Conservation (phyloP, 2,113 vertebrate species). For the Cyprinus carpio region DNA sequence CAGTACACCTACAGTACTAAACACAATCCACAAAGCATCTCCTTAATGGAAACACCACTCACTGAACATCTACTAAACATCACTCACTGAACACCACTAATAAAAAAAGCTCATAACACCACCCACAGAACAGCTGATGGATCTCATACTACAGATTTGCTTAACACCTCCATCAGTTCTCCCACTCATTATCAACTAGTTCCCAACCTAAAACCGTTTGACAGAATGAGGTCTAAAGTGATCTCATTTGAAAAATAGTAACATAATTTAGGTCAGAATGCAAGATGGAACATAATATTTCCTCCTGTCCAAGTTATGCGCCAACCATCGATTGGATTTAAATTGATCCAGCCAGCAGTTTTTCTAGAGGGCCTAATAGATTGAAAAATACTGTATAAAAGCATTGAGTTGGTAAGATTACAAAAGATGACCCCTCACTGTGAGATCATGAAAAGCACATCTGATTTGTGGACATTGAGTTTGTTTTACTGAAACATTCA, state of each 20-base stretch:
- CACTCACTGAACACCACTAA: neutral
- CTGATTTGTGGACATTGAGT: neutral
- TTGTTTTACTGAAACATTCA: neutral
- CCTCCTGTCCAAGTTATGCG: neutral
- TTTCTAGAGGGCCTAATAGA: neutral
- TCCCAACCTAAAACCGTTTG: neutral
- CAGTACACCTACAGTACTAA: neutral
- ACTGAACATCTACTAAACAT: neutral
- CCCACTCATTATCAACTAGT: constrained; percentile 22
- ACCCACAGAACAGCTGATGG: constrained; percentile 26
- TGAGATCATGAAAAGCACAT: neutral
- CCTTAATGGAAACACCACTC: neutral
- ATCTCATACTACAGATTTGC: constrained; percentile 6
- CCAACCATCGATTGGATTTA: neutral
- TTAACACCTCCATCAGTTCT: neutral
- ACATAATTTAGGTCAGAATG: constrained; percentile 13
- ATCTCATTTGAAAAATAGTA: neutral
- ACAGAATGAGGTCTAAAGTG: constrained; percentile 17
- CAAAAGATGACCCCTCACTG: neutral
- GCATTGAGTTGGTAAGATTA: neutral
- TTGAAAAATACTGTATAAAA: neutral
- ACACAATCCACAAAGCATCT: neutral
- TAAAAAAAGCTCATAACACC: neutral
- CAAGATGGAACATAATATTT: constrained; percentile 15
- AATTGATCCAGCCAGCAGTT: constrained; percentile 9